phyloP scores from a whole-genome alignment of 2,113 vertebrate species.

The Falco punctatus region DNA sequence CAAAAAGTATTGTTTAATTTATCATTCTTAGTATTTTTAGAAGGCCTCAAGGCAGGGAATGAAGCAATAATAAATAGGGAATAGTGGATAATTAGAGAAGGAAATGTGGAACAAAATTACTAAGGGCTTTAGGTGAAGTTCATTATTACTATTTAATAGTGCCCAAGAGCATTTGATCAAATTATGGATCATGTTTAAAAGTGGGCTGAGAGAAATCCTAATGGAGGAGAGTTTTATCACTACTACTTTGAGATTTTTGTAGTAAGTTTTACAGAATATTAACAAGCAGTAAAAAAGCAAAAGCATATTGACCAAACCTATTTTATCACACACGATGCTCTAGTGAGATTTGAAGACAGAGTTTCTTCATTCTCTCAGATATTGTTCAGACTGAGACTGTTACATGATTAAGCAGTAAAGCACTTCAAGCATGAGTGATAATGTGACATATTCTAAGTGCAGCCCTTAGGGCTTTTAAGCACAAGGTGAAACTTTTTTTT shows the following conservation, averaged over 20 bases:
- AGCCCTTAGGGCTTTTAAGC: conserved; percentile 2
- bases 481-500: neutral
- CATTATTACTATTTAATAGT: conserved; percentile 86
- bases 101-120: conserved; percentile 85
- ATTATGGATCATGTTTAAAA: conserved; percentile 81
- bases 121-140: conserved; percentile 87
- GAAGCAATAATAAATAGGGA: conserved; percentile 87
- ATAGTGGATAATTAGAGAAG: conserved; percentile 84
- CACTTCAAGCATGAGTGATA: conserved; percentile 34
- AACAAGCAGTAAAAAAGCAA: neutral
- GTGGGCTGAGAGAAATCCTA: conserved; percentile 72
- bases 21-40: conserved; percentile 85
- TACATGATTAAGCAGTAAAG: conserved; percentile 41
- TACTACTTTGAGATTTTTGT: conserved; percentile 25
- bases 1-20: conserved; percentile 85
- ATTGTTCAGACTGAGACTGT: neutral
- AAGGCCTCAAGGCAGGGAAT: conserved; percentile 80
- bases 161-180: conserved; percentile 83
- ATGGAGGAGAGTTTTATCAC: conserved; percentile 46
- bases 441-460: conserved; percentile 7
- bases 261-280: conserved; percentile 42
- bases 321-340: neutral
- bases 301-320: neutral
- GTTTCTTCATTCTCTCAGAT: neutral
- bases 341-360: neutral